Conservation (phyloP, 2,113 vertebrate species). For the Tylochromis polylepis region DNA sequence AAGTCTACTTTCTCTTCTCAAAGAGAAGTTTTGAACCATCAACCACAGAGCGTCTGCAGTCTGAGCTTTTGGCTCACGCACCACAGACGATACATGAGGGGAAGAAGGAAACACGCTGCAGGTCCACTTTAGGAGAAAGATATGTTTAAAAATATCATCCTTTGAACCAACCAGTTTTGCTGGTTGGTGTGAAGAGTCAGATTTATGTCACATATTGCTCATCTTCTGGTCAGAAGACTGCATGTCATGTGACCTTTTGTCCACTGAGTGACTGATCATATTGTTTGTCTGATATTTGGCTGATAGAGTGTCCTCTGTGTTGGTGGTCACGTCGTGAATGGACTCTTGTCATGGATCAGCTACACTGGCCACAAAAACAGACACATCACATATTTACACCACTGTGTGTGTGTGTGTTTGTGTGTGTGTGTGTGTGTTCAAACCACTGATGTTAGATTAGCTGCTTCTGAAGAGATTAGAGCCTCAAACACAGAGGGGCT, state of each 20-base stretch:
- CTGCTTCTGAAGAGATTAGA: conserved; percentile 45
- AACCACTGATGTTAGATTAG: conserved; percentile 40
- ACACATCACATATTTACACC: background rate
- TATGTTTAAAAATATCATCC: too few species aligned
- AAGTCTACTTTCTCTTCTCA: background rate
- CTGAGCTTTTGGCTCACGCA: background rate
- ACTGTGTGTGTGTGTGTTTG: background rate
- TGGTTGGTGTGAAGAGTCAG: rapidly evolving
- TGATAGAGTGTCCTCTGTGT: conserved; percentile 33
- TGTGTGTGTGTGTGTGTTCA: background rate
- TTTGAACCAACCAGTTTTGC: background rate
- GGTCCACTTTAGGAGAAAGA: too few species aligned
- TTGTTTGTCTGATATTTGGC: background rate
- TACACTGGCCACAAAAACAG: background rate
- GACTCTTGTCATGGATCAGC: background rate
- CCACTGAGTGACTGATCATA: background rate
- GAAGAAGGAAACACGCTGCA: too few species aligned
- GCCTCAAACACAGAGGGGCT: conserved; percentile 20
- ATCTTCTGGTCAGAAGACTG: background rate
- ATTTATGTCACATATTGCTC: background rate
- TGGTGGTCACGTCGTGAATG: background rate
- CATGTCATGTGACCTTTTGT: background rate
- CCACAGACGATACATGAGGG: background rate
- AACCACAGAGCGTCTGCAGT: background rate
- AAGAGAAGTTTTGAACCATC: background rate